Evolutionary conservation across 2,797 vertebrate genomes (phyloP), one percentile per base, ranked within the genome.

Genomic region (Dermochelys coriacea): DNA sequence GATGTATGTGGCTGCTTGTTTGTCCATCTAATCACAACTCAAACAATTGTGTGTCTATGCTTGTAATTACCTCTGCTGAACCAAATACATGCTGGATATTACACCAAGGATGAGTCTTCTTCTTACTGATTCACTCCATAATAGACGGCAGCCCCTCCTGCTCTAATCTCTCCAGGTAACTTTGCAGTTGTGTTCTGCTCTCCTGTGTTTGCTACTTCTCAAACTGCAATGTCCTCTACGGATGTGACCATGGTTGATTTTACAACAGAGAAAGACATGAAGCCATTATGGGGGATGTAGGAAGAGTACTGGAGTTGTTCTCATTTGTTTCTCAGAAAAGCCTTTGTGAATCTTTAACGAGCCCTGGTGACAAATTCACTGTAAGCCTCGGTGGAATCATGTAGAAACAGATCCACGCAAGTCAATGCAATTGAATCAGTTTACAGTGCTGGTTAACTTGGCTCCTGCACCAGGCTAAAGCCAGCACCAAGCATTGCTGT

Each of bases 21-120:
- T 45, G 75, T 64, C 12, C 74, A 52, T 2, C 3, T 16, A 86
- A 94, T 54, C 41, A 16, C 82, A 51, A 54, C 85, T 77, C 77
- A 23, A 64, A 45, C 47, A 59, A 41, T 45, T 75, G 64, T 59
- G 16, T 41, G 21, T 12, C 84, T 12, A 0, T 0, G 27, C 27
- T 50, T 37, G 27, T 4, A 0, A 0, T 34, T 14, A 41, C 57
- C n/a, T 79, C 49, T 21, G 64, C 49, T 0, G 0, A 68, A 87
- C 59, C 0, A 75, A 75, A 47, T 45, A 23, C 45, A 15, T 29
- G 25, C 45, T 47, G 45, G 45, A 49, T 47, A 75, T 75, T 75
- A 75, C 12, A 31, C 27, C 25, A 29, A 27, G 27, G 27, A 18
- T 49, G 74, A 29, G 77, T 47, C 45, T 77, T 47, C 41, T 16